Evolutionary conservation across 1,140 invertebrate genomes (phyloP).

Genomic region (Lordiphosa collinella): DNA sequence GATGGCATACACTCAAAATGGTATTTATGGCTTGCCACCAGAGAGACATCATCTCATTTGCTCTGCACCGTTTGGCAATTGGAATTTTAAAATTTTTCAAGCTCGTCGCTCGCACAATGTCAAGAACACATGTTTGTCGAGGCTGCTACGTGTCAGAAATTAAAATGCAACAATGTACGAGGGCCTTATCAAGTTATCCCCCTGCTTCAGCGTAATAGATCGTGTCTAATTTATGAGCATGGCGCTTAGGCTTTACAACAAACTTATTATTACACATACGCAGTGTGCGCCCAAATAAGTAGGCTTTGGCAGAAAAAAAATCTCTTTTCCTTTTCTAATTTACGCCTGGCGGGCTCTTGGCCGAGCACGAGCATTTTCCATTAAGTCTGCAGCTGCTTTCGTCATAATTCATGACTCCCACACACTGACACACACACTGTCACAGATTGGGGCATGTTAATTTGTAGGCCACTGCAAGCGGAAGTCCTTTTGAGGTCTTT

Average conservation of each 20-base stretch:
- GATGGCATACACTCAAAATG: conserved; percentile 12
- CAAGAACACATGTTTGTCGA: conserved; percentile 57
- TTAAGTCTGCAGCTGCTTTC: conserved; percentile 73
- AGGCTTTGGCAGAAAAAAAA: conserved; percentile 3
- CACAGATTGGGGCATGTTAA: conserved; percentile 57
- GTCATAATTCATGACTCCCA: conserved; percentile 61
- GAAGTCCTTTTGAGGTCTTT: conserved; percentile 73
- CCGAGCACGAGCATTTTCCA: conserved; percentile 58
- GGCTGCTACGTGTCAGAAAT: conserved; percentile 69
- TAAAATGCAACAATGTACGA: conserved; percentile 35
- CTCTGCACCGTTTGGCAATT: conserved; percentile 9
- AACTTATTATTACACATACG: conserved; percentile 30
- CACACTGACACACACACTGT: conserved; percentile 19
- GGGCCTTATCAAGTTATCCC: conserved; percentile 36
- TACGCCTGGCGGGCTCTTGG: conserved; percentile 59
- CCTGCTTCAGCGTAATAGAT: conserved; percentile 60
- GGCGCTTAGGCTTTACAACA: conserved; percentile 7
- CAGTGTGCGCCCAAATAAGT: conserved; percentile 24
- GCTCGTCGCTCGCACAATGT: conserved; percentile 29
- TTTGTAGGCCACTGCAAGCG: conserved; percentile 70
- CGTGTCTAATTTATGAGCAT: conserved; percentile 62
- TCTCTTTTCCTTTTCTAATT: conserved; percentile 49
- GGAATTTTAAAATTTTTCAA: conserved; percentile 14
- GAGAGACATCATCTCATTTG: neutral
- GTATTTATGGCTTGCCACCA: conserved; percentile 7